Conservation (phyloP, 2,113 vertebrate species). For the Platichthys stellatus region DNA sequence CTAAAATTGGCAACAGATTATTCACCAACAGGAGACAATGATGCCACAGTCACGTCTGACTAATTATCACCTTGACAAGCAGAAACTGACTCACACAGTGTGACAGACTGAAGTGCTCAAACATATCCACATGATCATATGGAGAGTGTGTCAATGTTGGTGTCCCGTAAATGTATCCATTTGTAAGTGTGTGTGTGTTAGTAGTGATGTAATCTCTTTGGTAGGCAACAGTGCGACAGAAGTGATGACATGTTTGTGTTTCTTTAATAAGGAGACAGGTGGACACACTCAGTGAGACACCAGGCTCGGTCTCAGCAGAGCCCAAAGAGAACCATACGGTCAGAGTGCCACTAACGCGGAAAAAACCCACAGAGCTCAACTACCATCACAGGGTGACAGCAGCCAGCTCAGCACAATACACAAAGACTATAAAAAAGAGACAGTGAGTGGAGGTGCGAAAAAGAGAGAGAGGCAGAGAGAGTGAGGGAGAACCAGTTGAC, state of each 20-base stretch:
- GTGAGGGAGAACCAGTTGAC: slow-evolving; percentile 22
- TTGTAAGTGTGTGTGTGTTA: slow-evolving; percentile 35
- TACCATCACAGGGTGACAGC: slow-evolving; percentile 49
- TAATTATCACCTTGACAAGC: slow-evolving; percentile 31
- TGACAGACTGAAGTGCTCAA: slow-evolving; percentile 39
- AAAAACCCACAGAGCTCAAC: slow-evolving; percentile 55
- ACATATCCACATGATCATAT: neutral
- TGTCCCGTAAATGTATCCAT: slow-evolving; percentile 54
- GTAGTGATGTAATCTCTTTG: slow-evolving; percentile 60
- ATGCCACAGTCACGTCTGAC: slow-evolving; percentile 34
- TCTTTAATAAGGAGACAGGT: slow-evolving; percentile 64
- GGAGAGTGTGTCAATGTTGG: slow-evolving; percentile 34
- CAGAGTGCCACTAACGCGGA: slow-evolving; percentile 26
- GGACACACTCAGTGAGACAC: slow-evolving; percentile 58
- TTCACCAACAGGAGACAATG: slow-evolving; percentile 5
- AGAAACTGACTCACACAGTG: slow-evolving; percentile 49
- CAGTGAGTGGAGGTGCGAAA: slow-evolving; percentile 3
- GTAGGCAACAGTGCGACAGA: too few species aligned
- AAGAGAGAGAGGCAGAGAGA: slow-evolving; percentile 9
- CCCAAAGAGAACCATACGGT: slow-evolving; percentile 58
- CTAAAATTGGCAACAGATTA: slow-evolving; percentile 24
- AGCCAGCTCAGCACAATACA: slow-evolving; percentile 72
- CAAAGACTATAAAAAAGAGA: slow-evolving; percentile 37
- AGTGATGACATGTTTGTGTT: neutral
- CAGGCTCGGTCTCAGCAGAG: slow-evolving; percentile 59